Evolutionary conservation across 2,888 invertebrate species (phyloP).

Genomic region (Polia nebulosa): DNA sequence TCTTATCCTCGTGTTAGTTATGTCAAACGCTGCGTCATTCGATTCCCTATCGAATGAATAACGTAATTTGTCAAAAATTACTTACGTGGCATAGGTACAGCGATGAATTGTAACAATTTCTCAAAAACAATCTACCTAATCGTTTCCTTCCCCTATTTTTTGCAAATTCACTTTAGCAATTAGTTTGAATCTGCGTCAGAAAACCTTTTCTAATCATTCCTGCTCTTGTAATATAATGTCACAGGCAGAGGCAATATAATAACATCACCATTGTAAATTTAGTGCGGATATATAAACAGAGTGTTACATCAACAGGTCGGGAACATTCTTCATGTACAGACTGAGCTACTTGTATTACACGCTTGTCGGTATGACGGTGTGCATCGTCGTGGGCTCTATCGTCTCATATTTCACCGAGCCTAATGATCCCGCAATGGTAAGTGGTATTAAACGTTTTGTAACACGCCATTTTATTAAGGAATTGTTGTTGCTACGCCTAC

Average conservation of each 20-base stretch:
- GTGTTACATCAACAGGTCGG: conserved; percentile 81
- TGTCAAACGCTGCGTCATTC: too few species aligned
- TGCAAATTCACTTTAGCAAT: too few species aligned
- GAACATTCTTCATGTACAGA: conserved; percentile 92
- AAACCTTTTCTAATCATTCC: neutral
- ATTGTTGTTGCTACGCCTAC: conserved; percentile 20
- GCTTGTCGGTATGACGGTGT: conserved; percentile 93
- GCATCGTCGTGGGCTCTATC: conserved; percentile 92
- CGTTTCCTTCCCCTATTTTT: conserved; percentile 14
- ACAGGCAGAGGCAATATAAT: neutral
- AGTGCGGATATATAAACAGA: conserved; percentile 19
- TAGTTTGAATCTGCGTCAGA: neutral
- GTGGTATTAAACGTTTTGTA: conserved; percentile 55
- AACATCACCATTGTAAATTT: conserved; percentile 28
- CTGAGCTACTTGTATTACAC: conserved; percentile 95
- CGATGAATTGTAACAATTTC: too few species aligned
- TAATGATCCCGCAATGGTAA: conserved; percentile 91
- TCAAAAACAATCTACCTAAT: neutral
- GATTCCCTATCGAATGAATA: too few species aligned
- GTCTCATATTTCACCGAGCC: conserved; percentile 93
- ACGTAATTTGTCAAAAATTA: too few species aligned
- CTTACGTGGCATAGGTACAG: too few species aligned
- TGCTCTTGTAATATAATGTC: neutral
- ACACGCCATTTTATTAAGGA: conserved; percentile 33
- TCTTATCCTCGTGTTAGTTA: too few species aligned